Percentiles rank a stretch among this genome's conserved stretches.
Evolutionary conservation across 2,888 invertebrate genomes (phyloP).

Genomic region (Carcina quercana): DNA sequence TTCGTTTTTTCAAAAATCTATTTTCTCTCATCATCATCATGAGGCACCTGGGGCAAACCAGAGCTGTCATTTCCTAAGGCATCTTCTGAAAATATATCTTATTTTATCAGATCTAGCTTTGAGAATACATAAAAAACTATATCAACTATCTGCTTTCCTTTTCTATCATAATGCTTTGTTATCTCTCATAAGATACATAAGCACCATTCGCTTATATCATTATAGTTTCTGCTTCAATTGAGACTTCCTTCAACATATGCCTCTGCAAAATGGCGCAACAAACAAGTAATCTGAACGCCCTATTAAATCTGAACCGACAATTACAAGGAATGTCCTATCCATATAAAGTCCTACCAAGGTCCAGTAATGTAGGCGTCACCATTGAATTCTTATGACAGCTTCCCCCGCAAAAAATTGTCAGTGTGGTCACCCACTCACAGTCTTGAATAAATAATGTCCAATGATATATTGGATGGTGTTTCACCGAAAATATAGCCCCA

Average conservation of each 20-base stretch:
- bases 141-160: no score
- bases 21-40: no score
- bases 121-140: no score
- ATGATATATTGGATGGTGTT: constrained; percentile 20
- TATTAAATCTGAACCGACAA: constrained; percentile 47
- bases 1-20: no score
- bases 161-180: no score
- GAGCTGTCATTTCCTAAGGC: no score
- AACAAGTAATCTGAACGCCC: constrained; percentile 22
- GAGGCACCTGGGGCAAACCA: no score
- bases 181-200: no score
- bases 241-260: background rate
- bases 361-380: constrained; percentile 40
- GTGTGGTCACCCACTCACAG: constrained; percentile 40
- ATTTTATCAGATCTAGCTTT: no score
- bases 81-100: no score
- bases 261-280: constrained; percentile 2
- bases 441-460: constrained; percentile 18
- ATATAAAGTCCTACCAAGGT: constrained; percentile 52
- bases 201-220: no score
- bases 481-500: no score
- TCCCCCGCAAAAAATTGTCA: constrained; percentile 43
- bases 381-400: constrained; percentile 41
- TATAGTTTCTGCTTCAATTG: background rate
- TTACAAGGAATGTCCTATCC: constrained; percentile 41